Conservation (phyloP, 92 coral and sea anemone genomes). For the Epizoanthus scotinus region DNA sequence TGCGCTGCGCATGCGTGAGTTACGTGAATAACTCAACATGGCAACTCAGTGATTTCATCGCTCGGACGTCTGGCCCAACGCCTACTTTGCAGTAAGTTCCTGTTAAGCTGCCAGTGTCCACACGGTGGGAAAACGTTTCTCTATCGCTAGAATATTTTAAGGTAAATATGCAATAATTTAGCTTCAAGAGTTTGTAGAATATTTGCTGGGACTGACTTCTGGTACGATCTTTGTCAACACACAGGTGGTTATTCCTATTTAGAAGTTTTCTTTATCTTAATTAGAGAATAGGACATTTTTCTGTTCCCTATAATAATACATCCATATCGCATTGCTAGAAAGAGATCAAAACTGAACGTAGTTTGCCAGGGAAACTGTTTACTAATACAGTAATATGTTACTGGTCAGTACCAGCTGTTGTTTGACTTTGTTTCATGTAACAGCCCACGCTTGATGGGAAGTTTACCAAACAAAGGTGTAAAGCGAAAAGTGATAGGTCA, state of each 20-base stretch:
- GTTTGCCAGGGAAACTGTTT: neutral
- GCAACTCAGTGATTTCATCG: conserved; percentile 42
- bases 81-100: conserved; percentile 10
- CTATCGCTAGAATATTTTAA: neutral
- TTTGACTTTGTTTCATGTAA: conserved; percentile 2
- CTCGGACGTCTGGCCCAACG: neutral
- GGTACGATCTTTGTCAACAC: neutral
- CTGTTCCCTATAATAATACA: neutral
- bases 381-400: neutral
- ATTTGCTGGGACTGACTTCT: neutral
- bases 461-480: conserved; percentile 3
- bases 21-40: conserved; percentile 25
- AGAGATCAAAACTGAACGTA: neutral
- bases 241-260: neutral
- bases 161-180: neutral
- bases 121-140: too few species aligned
- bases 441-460: conserved; percentile 17
- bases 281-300: neutral
- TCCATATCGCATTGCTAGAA: neutral
- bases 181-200: too few species aligned
- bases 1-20: conserved; percentile 18
- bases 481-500: conserved; percentile 9
- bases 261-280: too few species aligned
- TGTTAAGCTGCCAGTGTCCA: neutral
- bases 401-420: conserved; percentile 3